Conservation (phyloP, 2,797 vertebrate genomes). For the Chiloscyllium punctatum region DNA sequence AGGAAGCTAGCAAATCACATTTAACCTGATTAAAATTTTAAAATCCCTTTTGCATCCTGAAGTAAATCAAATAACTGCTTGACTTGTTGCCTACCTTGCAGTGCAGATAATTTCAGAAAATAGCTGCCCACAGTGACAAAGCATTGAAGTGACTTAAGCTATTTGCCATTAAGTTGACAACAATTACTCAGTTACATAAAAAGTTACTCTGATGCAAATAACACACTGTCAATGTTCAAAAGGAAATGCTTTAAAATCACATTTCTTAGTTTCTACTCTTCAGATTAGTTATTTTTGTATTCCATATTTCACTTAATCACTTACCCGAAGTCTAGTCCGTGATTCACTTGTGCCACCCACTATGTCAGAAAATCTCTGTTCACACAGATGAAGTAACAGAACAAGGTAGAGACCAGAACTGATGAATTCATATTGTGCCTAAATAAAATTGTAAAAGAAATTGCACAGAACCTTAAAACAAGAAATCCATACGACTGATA, state of each 20-base stretch:
- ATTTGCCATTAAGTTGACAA: not conserved
- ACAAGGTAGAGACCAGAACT: constrained; percentile 96
- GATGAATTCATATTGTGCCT: constrained; percentile 98
- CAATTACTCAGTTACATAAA: not conserved
- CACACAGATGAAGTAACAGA: constrained; percentile 89
- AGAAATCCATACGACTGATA: not conserved
- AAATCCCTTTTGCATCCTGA: not conserved
- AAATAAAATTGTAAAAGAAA: constrained; percentile 41
- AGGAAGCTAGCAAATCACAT: not conserved
- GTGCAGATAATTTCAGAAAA: not conserved
- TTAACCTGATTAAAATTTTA: not conserved
- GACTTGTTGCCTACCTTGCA: not conserved
- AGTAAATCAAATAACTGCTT: not conserved
- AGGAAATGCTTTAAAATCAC: not conserved
- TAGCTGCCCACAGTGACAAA: not conserved
- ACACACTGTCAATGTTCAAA: not conserved
- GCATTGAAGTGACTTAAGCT: not conserved
- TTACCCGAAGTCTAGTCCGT: constrained; percentile 80
- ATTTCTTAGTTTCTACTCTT: not conserved
- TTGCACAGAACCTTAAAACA: constrained; percentile 23
- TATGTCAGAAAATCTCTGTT: constrained; percentile 95
- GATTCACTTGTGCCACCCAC: constrained; percentile 81
- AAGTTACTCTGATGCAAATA: not conserved
- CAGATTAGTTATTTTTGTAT: not conserved
- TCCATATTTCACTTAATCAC: constrained; percentile 45